These are phyloP conservation scores for Corythucha ciliata DNA, from an alignment of 2,888 invertebrate genomes.

Conservation along the genomic window DNA sequence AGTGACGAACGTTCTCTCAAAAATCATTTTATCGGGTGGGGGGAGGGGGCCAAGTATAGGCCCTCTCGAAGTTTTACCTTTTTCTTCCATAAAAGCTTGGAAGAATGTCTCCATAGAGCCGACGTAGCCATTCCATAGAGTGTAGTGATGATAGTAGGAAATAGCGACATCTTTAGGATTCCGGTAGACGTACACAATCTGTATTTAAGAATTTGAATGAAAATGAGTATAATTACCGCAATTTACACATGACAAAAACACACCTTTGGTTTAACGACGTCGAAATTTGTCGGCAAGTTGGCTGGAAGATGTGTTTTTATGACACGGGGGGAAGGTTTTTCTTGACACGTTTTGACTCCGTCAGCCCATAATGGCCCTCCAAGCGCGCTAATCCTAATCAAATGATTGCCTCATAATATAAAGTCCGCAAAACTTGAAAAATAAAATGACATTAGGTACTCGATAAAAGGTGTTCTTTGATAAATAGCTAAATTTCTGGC, in stretches of 20 bases:
- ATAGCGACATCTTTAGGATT: conserved; percentile 45
- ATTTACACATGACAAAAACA: neutral
- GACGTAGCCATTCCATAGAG: conserved; percentile 34
- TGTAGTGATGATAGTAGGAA: conserved; percentile 41
- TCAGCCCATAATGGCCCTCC: too few relatives aligned
- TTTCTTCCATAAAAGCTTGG: conserved; percentile 32
- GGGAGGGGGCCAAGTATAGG: too few relatives aligned
- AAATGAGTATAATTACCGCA: neutral
- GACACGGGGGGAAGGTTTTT: conserved; percentile 28
- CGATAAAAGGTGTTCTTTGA: too few relatives aligned
- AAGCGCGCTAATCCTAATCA: too few relatives aligned
- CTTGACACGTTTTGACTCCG: too few relatives aligned
- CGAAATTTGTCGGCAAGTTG: conserved; percentile 30
- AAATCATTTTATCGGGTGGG: neutral
- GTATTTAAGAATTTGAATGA: conserved; percentile 5
- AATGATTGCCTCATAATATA: too few relatives aligned
- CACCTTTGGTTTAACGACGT: conserved; percentile 33
- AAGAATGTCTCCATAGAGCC: conserved; percentile 38
- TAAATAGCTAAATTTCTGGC: too few relatives aligned
- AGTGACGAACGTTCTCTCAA: neutral
- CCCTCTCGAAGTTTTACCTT: conserved; percentile 26
- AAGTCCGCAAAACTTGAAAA: too few relatives aligned
- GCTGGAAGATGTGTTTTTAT: conserved; percentile 34
- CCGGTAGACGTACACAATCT: conserved; percentile 45
- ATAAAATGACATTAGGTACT: too few relatives aligned